These are phyloP conservation scores for Poeciliopsis gracilis DNA, from an alignment of 2,797 vertebrate genomes.

Conservation along the genomic window DNA sequence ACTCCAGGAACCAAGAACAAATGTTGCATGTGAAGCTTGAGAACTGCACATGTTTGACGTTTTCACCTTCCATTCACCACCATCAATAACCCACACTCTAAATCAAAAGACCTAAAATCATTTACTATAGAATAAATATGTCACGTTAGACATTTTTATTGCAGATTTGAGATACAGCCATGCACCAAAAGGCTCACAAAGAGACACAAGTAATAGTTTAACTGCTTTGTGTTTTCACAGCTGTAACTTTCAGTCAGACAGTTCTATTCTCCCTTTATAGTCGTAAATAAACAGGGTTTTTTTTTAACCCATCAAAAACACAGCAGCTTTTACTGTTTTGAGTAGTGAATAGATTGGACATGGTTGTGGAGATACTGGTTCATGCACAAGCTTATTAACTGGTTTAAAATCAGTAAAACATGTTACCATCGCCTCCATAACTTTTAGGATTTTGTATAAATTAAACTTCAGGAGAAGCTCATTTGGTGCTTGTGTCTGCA, in stretches of 20 bases:
- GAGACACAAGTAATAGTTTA: not conserved
- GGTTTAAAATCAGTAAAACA: not conserved
- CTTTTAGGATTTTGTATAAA: not conserved
- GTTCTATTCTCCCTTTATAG: not conserved
- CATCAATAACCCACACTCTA: not conserved
- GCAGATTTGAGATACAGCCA: not conserved
- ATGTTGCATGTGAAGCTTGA: not conserved
- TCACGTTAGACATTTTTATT: not conserved
- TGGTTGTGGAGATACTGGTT: not conserved
- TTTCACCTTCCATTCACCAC: not conserved
- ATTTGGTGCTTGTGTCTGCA: not conserved
- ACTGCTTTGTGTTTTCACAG: slow-evolving; percentile 3
- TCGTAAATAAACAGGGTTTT: not conserved
- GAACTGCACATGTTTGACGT: not conserved
- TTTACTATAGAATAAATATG: not conserved
- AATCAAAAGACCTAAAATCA: not conserved
- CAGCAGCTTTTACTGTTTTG: not conserved
- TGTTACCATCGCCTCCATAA: too few relatives aligned
- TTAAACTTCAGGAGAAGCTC: not conserved
- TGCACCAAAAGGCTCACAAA: not conserved
- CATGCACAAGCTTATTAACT: not conserved
- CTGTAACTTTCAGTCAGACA: not conserved
- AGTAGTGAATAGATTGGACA: not conserved
- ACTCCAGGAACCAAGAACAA: not conserved
- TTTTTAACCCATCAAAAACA: not conserved